Conservation (phyloP, 2,113 vertebrate genomes). For the Periophthalmus modestus region DNA sequence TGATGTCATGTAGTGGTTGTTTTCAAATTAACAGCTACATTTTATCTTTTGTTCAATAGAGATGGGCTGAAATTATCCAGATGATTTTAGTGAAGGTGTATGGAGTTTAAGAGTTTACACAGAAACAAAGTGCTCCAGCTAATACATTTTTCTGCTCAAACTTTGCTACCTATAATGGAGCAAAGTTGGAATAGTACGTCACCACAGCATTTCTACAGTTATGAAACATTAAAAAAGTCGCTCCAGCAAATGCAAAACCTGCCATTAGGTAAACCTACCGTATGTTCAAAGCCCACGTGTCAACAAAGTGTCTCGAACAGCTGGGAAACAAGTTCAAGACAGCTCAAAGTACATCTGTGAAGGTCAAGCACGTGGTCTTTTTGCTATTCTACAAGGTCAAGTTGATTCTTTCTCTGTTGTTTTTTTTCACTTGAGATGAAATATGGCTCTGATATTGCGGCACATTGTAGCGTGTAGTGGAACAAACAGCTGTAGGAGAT, state of each 20-base stretch:
- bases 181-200: no score
- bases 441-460: slow-evolving; percentile 38
- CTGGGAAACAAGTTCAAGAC: background rate
- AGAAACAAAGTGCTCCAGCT: no score
- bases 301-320: background rate
- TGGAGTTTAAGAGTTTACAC: no score
- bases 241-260: background rate
- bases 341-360: background rate
- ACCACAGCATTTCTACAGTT: no score
- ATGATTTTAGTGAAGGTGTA: no score
- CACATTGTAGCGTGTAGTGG: slow-evolving; percentile 18
- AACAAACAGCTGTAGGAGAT: slow-evolving; percentile 20
- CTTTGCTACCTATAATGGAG: background rate
- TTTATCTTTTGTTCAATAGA: no score
- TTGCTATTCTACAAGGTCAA: slow-evolving; percentile 29
- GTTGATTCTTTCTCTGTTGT: slow-evolving; percentile 28
- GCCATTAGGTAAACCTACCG: background rate
- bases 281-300: background rate
- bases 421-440: background rate
- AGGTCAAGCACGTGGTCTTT: no score
- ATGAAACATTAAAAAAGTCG: background rate
- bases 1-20: no score
- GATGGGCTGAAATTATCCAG: no score
- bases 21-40: no score
- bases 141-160: background rate